phyloP scores from a whole-genome alignment of 2,113 vertebrate species.

The Ia io region DNA sequence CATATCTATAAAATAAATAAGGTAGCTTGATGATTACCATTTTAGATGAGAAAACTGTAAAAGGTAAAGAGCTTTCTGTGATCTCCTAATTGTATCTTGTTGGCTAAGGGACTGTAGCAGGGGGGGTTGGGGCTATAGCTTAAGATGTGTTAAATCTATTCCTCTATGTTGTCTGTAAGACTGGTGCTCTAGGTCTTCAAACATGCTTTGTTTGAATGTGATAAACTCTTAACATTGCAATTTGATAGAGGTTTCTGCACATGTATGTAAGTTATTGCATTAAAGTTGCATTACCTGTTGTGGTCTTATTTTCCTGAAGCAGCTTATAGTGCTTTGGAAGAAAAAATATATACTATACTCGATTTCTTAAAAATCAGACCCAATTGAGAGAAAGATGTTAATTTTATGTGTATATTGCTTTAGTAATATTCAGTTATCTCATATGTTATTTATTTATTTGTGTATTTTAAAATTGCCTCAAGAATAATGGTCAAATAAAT shows the following conservation, averaged over 20 bases:
- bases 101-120: neutral
- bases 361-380: neutral
- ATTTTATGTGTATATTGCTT: neutral
- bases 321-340: neutral
- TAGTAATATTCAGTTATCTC: neutral
- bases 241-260: neutral
- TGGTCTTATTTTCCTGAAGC: neutral
- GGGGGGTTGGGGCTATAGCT: accelerated
- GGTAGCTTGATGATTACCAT: neutral
- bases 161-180: neutral
- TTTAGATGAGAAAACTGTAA: neutral
- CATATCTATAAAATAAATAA: neutral
- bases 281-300: neutral
- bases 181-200: neutral
- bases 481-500: neutral
- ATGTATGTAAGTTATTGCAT: neutral
- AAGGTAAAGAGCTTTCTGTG: neutral
- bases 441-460: neutral
- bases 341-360: neutral
- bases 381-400: neutral
- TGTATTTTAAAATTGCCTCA: neutral
- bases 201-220: neutral
- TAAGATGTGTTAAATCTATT: neutral
- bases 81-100: neutral
- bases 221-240: neutral